These are phyloP conservation scores for Blastobasis adustella DNA, from an alignment of 2,888 invertebrate species.

Conservation along the genomic window DNA sequence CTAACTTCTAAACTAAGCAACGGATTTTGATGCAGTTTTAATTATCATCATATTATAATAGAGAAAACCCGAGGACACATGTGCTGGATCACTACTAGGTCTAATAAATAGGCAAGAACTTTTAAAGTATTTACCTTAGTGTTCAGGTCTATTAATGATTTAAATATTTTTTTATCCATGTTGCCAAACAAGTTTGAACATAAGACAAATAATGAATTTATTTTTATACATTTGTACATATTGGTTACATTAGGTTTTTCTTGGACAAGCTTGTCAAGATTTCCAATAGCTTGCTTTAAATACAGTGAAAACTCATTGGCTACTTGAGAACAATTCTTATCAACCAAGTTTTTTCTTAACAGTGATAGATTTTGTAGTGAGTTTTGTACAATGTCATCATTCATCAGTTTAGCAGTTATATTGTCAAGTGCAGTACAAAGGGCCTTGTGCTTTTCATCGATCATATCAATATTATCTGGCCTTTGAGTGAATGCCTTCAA, in stretches of 20 bases:
- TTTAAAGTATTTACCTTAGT: constrained; percentile 73
- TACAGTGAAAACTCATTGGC: constrained; percentile 80
- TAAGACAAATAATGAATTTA: constrained; percentile 81
- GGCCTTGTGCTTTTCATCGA: constrained; percentile 77
- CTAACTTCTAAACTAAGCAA: too few species aligned
- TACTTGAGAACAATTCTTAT: constrained; percentile 55
- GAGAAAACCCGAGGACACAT: too few species aligned
- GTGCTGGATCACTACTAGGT: too few species aligned
- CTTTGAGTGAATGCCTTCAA: constrained; percentile 80
- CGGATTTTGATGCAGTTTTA: too few species aligned
- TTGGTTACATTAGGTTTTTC: constrained; percentile 68
- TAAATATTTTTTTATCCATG: constrained; percentile 84
- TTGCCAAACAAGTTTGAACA: constrained; percentile 83
- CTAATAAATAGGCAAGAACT: too few species aligned
- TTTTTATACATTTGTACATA: constrained; percentile 77
- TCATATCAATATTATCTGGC: constrained; percentile 74
- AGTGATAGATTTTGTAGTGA: constrained; percentile 57
- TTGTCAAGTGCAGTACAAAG: constrained; percentile 82
- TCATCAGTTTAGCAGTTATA: constrained; percentile 79
- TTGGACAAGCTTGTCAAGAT: constrained; percentile 73
- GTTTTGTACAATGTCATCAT: constrained; percentile 81
- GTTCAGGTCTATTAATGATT: constrained; percentile 83
- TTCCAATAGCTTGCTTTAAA: constrained; percentile 76
- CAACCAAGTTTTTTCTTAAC: constrained; percentile 57
- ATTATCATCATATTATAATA: too few species aligned